A percentile compares a stretch with the other conserved stretches of the same genome.
These are phyloP conservation scores for Elymnias hypermnestra DNA, from an alignment of 1,140 invertebrate species.

Conservation along the genomic window DNA sequence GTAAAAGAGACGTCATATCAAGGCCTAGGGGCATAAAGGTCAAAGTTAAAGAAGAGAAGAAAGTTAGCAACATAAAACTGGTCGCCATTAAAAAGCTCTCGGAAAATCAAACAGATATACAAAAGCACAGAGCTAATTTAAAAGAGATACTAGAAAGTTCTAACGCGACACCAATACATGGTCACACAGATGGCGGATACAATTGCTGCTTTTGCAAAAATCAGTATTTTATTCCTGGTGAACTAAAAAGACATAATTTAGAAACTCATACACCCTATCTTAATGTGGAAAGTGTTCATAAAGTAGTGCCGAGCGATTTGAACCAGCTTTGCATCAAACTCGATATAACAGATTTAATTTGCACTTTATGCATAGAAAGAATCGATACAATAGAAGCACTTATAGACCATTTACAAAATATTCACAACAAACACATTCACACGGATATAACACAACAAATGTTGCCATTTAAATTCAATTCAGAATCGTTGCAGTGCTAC, in stretches of 20 bases:
- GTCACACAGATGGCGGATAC: constrained; percentile 26
- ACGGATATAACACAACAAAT: constrained; percentile 32
- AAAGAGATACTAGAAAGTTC: constrained; percentile 30
- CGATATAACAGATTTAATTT: constrained; percentile 36
- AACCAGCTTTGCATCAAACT: constrained; percentile 26
- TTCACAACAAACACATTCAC: constrained; percentile 24
- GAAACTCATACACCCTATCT: constrained; percentile 15
- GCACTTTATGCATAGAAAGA: constrained; percentile 26
- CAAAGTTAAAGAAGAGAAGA: constrained; percentile 1
- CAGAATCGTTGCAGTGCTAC: constrained; percentile 25
- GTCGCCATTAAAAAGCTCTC: constrained; percentile 11
- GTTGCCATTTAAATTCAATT: constrained; percentile 38
- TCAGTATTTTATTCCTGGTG: constrained; percentile 24
- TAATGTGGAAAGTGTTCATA: neutral
- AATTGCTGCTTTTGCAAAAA: constrained; percentile 36
- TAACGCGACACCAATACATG: constrained; percentile 42
- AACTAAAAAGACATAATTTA: constrained; percentile 42
- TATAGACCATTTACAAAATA: constrained; percentile 23
- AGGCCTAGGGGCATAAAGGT: neutral
- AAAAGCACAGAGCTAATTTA: constrained; percentile 29
- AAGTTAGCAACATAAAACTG: neutral
- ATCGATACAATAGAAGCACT: constrained; percentile 26
- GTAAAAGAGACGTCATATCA: constrained; percentile 4
- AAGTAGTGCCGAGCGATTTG: neutral
- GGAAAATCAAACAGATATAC: constrained; percentile 8